Evolutionary conservation across 1,140 invertebrate genomes (phyloP), one percentile per base, ranked within the genome.

Genomic region (Zophobas atratus): DNA sequence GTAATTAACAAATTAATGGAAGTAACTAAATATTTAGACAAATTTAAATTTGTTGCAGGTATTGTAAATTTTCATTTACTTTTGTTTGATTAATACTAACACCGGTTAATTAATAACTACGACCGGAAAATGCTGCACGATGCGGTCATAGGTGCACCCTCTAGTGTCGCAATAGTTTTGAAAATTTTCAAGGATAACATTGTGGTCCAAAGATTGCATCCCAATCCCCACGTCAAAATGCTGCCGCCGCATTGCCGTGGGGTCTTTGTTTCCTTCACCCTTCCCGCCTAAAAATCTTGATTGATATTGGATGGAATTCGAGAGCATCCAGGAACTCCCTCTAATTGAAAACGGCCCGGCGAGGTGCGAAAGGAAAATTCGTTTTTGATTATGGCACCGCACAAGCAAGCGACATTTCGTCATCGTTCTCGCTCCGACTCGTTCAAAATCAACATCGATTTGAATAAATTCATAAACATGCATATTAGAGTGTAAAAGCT

Each of bases 401-500:
- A 51, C 3, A 51, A 4, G 2, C 4, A n/a, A 6, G 2, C 49
- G 49, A 51, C 49, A 51, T 4, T 20, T 2, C n/a, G 4, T 20
- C 6, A 51, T 51, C 4, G 6, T 51, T 51, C n/a, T 51, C 49
- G 6, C n/a, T 51, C 49, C 49, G 2, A n/a, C 49, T 20, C 49
- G 20, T 51, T 51, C n/a, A 51, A 51, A 51, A 51, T 51, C 49
- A 51, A 51, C 49, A 51, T 2, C 49, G 20, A 51, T 51, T 51
- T 51, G 49, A 51, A 51, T 51, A 51, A 51, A 51, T 51, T 51
- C 49, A 51, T 51, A 51, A 51, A 51, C 49, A 51, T 51, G 49
- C 49, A 51, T 51, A 51, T 51, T 51, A 51, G 49, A 51, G 49
- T 20, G n/a, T 51, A 34, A 63, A 63, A 63, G 35, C 57, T 63